Base-by-base conservation (phyloP, 2,888 invertebrate genomes). In the Drosophila rubida region DNA sequence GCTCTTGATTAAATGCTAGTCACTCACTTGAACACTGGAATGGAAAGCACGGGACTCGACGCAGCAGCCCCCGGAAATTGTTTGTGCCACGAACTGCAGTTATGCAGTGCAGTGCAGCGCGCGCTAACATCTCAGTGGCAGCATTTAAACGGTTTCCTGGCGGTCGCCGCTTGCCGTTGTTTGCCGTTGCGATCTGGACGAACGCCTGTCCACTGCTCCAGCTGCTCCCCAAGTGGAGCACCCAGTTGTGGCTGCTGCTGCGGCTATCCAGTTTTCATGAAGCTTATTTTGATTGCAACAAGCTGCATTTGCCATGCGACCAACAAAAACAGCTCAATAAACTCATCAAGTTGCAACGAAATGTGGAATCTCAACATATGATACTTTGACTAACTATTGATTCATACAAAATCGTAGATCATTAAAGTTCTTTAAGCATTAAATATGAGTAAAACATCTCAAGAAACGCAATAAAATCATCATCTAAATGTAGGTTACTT, bases 1-100 rank as follows among this genome's bases (percentile, higher is more conserved):
- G 80, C 80, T 81, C 76, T 81, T 81, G 80, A 81, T 81, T 81
- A 78, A 82, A 80, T 78, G 82, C 82, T 82, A 82, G 80, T 81
- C 80, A 81, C 80, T 81, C 83, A 83, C 83, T 81, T 69, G 74
- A 80, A 74, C 63, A 72, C 70, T 72, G 59, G 72, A 59, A 74
- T 66, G 66, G 44, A 54, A 60, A 67, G 68, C 67, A 27, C 55
- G 63, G 57, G 62, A 14, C 35, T 37, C 35, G 14, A 14, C 35
- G 25, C 50, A 13, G 19, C 59, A 63, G 69, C 74, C 70, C 80
- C 81, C 80, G 83, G 81, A 81, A 83, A 81, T 81, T 81, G 80
- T 80, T 81, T 75, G 64, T 80, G 80, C 82, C 80, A 80, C 82
- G 73, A 81, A 82, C 80, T 79, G 69, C 78, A 68, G 77, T 71